Base-by-base conservation (phyloP, 2,888 invertebrate species). In the Netelia fuscicornis region DNA sequence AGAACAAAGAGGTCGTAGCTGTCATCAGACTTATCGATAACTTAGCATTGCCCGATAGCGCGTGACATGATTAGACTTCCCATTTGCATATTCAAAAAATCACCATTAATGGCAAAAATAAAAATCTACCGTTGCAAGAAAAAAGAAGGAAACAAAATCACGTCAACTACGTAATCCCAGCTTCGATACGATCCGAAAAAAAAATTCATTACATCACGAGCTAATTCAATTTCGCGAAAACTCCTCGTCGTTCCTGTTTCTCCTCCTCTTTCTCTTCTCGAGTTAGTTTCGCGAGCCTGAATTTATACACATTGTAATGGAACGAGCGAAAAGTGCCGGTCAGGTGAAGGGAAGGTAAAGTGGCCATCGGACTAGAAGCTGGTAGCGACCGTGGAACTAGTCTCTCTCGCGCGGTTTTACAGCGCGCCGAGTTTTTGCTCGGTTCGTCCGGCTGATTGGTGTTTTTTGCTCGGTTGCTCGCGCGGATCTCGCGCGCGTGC, bases 401-500 rank as follows among this genome's bases (percentile, higher is more conserved):
- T 58, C 71, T 72, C 71, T 72, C 64, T 75, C 71, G 79, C 56
- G 72, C 71, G 9, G n/a, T 58, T 58, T 58, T 20, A 87, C 87
- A 86, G 82, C 71, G 79, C 84, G 85, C 84, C 83, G 62, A 85
- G 88, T 92, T 92, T 91, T 92, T 92, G 89, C 86, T 83, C 86
- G 86, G 84, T 86, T 86, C 88, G 88, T 89, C 37, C 89, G 76
- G 84, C 87, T 89, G 91, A 91, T 90, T 89, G 91, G 88, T 89
- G 90, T 90, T 92, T 91, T 37, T 92, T 92, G 90, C 89, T 83
- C 77, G 58, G 83, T 85, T 84, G 75, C 79, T 75, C 79, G 83
- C 64, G 83, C 68, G 42, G 83, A 83, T 79, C 89, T 86, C 88
- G 88, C 83, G 82, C 84, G 87, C 87, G 87, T 81, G 76, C 81